Base-by-base conservation (phyloP, 1,140 invertebrate species). In the Panagrolaimus sp. region DNA sequence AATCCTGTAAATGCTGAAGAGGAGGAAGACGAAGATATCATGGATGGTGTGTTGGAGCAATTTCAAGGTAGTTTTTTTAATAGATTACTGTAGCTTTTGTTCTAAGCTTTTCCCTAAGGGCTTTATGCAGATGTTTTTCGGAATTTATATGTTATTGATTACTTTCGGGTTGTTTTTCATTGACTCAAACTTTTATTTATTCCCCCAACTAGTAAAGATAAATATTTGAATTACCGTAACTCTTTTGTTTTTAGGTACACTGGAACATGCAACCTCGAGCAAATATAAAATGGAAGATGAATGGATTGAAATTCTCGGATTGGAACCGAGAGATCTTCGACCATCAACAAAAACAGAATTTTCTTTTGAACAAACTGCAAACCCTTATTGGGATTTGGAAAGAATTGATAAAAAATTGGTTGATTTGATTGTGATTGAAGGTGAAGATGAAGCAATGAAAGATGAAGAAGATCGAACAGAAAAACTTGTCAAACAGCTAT, bases 311-410 rank as follows among this genome's bases (percentile, higher is more conserved):
- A 58, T 21, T 10, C 17, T 58, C 17, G 52, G 52, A 21, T 28
- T 58, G 3, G 52, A 58, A 12, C 14, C 14, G 17, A 21, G 17
- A 12, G 52, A 58, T 58, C 52, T 58, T 8, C 52, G 52, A 21
- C 52, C 52, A 21, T 28, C 21, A 58, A n/a, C 15, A 2, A 12
- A 58, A 26, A 28, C 8, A 4, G 52, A 58, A 12, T 12, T 58
- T n/a, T 26, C 52, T 58, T 58, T 26, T 14, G 52, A 58, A 58
- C 52, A 58, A n/a, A 58, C 52, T 12, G 21, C 52, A 1, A 28
- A 58, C 17, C 14, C 15, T 28, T 12, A 58, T 28, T 26, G 14
- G 5, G 52, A 58, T 24, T n/a, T 24, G 0, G n/a, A n/a, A n/a
- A n/a, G n/a, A n/a, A n/a, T 7, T 38, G 52, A 58, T 21, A 58